phyloP scores from a whole-genome alignment of 2,113 vertebrate genomes.

The Microcebus tavaratra region DNA sequence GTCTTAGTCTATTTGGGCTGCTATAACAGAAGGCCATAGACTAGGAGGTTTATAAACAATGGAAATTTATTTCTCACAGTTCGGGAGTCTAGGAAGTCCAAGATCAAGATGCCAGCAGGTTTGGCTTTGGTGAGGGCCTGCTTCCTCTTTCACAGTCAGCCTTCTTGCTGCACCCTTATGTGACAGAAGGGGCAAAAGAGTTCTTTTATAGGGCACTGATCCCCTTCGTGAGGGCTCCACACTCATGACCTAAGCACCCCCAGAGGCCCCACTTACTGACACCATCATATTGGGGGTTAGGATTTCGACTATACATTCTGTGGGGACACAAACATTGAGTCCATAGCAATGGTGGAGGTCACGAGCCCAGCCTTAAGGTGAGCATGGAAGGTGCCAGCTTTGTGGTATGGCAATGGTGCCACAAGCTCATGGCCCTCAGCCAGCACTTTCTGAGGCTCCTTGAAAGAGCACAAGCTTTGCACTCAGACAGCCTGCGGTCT shows the following conservation, averaged over 20 bases:
- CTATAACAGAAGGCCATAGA: background rate
- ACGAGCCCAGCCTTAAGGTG: accelerated
- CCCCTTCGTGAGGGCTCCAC: background rate
- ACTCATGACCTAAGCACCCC: background rate
- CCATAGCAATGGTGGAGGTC: background rate
- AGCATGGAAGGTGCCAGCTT: background rate
- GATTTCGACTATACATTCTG: background rate
- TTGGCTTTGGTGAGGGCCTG: background rate
- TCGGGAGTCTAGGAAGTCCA: background rate
- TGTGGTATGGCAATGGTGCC: too few species aligned
- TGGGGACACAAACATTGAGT: background rate
- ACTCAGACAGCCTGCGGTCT: background rate
- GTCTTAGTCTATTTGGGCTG: background rate
- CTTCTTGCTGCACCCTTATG: background rate
- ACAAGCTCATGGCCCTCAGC: background rate
- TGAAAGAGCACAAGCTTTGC: background rate
- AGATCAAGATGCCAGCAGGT: background rate
- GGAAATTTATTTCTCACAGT: background rate
- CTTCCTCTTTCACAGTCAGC: background rate
- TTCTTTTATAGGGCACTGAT: background rate
- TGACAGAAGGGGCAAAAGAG: background rate
- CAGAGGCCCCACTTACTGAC: background rate
- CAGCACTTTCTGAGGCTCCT: background rate
- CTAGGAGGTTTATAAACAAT: background rate
- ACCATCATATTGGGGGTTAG: background rate